Evolutionary conservation across 2,888 invertebrate species (phyloP), one percentile per base, ranked within the genome.

Genomic region (Ophion obscuratus): DNA sequence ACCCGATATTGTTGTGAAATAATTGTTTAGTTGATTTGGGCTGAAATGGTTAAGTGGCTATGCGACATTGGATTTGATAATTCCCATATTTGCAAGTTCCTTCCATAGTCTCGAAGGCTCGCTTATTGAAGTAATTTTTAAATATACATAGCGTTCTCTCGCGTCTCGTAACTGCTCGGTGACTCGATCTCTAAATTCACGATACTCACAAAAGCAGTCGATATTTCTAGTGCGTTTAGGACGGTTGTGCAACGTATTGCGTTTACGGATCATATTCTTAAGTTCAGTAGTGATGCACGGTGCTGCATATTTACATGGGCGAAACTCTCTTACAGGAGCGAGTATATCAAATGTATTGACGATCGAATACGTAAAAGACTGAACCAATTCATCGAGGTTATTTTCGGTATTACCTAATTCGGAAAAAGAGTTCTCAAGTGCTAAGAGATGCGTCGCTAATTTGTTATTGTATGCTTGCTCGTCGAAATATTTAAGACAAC

Each of bases 271-370:
- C 20, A 36, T 20, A 1, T 20, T 6, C 10, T 40, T 68, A 14
- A 78, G 61, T 7, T 68, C 78, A 0, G 6, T 9, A 4, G 78
- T 78, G 14, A 77, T 20, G 67, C 77, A 77, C 2, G 67, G 77
- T n/a, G n/a, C 9, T 11, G 64, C 44, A 6, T 64, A 36, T 36
- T 57, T 67, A 10, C 57, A 57, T 3, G 17, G 17, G 2, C 9
- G 40, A 47, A 75, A 75, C 0, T 44, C 27, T 4, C 64, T 24
- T 14, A 44, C 2, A 0, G 78, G 70, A 4, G 78, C 78, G n/a
- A 62, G 70, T 0, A 0, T 3, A 10, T 79, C 40, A 2, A 79
- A 36, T 2, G 62, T 27, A 10, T 17, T 10, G 31, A 17, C 7
- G 2, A 71, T n/a, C 17, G 57, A 71, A 3, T 14, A 17, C 5